Percentiles rank a stretch among this genome's conserved stretches.
phyloP scores from a whole-genome alignment of 2,888 invertebrate species.

The Neoaliturus tenellus region DNA sequence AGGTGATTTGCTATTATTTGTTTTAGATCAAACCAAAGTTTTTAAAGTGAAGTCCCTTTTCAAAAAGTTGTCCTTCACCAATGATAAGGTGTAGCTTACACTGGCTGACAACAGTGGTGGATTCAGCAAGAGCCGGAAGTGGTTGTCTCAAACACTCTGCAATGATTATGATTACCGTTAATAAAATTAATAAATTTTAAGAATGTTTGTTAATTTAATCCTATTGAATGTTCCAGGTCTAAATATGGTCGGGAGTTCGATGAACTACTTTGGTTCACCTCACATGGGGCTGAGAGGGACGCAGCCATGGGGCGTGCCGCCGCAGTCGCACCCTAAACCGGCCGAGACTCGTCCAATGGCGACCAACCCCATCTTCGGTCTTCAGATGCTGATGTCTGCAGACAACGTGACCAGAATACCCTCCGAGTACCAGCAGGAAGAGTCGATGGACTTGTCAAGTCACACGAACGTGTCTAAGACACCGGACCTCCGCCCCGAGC shows the following conservation, averaged over 20 bases:
- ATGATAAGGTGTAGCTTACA: no score
- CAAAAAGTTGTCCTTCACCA: no score
- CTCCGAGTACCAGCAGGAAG: constrained; percentile 51
- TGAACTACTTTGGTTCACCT: constrained; percentile 48
- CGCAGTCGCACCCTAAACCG: constrained; percentile 44
- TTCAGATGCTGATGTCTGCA: constrained; percentile 73
- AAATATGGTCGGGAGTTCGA: constrained; percentile 7
- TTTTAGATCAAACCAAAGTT: no score
- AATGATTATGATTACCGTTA: no score
- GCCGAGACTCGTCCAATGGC: constrained; percentile 65
- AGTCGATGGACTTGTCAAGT: constrained; percentile 60
- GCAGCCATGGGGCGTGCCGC: constrained; percentile 29
- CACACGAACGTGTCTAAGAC: constrained; percentile 60
- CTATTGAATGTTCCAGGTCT: constrained; percentile 40
- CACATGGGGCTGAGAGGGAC: constrained; percentile 42
- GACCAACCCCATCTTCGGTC: constrained; percentile 70
- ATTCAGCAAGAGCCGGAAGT: no score
- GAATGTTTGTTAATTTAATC: no score
- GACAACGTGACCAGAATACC: constrained; percentile 68
- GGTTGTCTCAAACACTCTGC: no score
- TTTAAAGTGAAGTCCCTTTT: no score
- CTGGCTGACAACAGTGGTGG: no score
- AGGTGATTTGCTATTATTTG: no score
- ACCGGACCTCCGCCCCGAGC: constrained; percentile 1
- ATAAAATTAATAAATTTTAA: no score